A percentile compares a stretch with the other conserved stretches of the same genome.
Evolutionary conservation across 2,797 vertebrate species (phyloP).

Genomic region (Sebastes minor): DNA sequence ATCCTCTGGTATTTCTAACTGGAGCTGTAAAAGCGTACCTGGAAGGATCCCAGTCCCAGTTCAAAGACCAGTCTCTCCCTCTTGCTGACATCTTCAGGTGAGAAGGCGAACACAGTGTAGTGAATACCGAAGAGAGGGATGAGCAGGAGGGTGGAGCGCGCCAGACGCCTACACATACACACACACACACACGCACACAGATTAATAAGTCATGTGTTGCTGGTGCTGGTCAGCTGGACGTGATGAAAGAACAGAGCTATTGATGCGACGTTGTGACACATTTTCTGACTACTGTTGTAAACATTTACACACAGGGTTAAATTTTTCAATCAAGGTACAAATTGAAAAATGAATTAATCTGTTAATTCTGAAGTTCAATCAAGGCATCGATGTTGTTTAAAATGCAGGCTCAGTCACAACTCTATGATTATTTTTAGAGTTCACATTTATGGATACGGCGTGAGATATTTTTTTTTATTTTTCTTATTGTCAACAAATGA

Average conservation of each 20-base stretch:
- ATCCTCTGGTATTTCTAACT: background rate
- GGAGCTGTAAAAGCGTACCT: conserved; percentile 80
- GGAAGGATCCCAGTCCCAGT: conserved; percentile 96
- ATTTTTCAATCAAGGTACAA: background rate
- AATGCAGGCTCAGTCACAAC: background rate
- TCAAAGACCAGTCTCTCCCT: conserved; percentile 96
- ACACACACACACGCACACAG: conserved; percentile 35
- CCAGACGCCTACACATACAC: conserved; percentile 87
- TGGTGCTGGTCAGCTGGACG: conserved; percentile 17
- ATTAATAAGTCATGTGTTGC: conserved; percentile 10
- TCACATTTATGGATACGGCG: background rate
- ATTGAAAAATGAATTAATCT: background rate
- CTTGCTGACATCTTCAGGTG: conserved; percentile 97
- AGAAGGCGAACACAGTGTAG: conserved; percentile 99
- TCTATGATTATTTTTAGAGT: background rate
- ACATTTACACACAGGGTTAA: background rate
- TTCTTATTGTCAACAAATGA: conserved; percentile 19
- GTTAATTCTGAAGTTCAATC: background rate
- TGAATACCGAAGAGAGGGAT: conserved; percentile 98
- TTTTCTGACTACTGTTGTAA: background rate
- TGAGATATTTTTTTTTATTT: background rate
- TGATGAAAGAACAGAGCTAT: conserved; percentile 37
- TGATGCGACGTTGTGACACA: conserved; percentile 50
- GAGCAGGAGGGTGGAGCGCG: conserved; percentile 95
- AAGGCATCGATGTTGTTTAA: background rate